Conservation (phyloP, 2,888 invertebrate species). For the Eristalis pertinax region DNA sequence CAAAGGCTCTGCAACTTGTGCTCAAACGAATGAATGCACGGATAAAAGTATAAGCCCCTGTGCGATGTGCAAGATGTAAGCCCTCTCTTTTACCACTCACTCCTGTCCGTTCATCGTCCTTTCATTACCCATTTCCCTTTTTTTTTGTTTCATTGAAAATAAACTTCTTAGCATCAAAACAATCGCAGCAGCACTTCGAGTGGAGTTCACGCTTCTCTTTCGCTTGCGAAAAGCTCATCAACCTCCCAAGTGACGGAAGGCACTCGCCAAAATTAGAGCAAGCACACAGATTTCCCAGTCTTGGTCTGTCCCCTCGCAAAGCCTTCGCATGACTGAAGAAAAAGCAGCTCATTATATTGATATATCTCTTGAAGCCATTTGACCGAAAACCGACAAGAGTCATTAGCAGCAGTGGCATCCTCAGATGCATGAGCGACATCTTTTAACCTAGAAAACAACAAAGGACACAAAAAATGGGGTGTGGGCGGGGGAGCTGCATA, state of each 20-base stretch:
- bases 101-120: slow-evolving; percentile 4
- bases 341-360: slow-evolving; percentile 67
- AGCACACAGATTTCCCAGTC: slow-evolving; percentile 33
- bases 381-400: slow-evolving; percentile 68
- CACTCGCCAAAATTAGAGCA: slow-evolving; percentile 54
- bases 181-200: neutral
- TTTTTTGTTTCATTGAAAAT: slow-evolving; percentile 10
- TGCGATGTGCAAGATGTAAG: slow-evolving; percentile 18
- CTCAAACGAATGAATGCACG: slow-evolving; percentile 45
- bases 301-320: neutral
- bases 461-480: neutral
- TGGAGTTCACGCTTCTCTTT: neutral
- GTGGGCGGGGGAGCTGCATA: slow-evolving; percentile 28
- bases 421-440: slow-evolving; percentile 53
- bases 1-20: slow-evolving; percentile 42
- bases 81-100: neutral
- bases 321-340: slow-evolving; percentile 23
- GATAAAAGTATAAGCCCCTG: slow-evolving; percentile 53
- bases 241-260: slow-evolving; percentile 35
- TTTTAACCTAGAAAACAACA: slow-evolving; percentile 51
- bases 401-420: slow-evolving; percentile 55
- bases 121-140: slow-evolving; percentile 7
- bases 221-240: slow-evolving; percentile 23
- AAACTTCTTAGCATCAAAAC: slow-evolving; percentile 51
- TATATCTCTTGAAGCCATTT: slow-evolving; percentile 68